Conservation (phyloP, 92 coral and sea anemone genomes). For the Desmophyllum pertusum region DNA sequence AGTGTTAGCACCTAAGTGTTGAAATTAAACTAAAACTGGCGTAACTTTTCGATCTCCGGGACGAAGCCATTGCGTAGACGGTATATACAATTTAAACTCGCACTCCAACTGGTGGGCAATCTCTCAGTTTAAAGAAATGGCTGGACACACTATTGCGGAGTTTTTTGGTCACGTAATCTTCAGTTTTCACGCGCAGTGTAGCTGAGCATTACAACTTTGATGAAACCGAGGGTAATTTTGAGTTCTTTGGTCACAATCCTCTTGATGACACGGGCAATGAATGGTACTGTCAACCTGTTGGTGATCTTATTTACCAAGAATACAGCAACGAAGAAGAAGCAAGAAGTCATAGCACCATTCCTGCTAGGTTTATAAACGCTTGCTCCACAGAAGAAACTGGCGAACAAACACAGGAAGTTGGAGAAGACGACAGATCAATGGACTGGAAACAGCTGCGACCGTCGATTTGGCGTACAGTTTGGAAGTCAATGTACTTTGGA, state of each 20-base stretch:
- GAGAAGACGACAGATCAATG: not conserved
- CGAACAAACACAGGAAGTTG: not conserved
- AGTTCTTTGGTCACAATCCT: conserved; percentile 2
- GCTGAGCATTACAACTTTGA: not conserved
- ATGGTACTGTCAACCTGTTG: conserved; percentile 7
- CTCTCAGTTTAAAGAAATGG: not conserved
- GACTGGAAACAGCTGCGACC: conserved; percentile 14
- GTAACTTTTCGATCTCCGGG: too few relatives aligned
- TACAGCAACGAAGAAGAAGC: not conserved
- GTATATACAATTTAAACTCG: too few relatives aligned
- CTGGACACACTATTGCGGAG: not conserved
- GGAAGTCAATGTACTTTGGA: not conserved
- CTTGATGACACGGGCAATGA: not conserved
- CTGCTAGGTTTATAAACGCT: not conserved
- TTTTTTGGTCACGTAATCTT: not conserved
- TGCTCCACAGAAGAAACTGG: not conserved
- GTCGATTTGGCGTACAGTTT: not conserved
- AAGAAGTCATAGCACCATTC: not conserved
- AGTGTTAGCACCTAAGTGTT: too few relatives aligned
- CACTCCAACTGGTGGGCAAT: not conserved
- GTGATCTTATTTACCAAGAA: conserved; percentile 6
- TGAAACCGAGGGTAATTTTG: not conserved
- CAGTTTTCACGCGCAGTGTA: not conserved
- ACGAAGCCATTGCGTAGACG: too few relatives aligned
- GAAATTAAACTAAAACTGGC: too few relatives aligned